Percentiles rank a stretch among this genome's conserved stretches.
Evolutionary conservation across 2,797 vertebrate species (phyloP).

Genomic region (Lagodon rhomboides): DNA sequence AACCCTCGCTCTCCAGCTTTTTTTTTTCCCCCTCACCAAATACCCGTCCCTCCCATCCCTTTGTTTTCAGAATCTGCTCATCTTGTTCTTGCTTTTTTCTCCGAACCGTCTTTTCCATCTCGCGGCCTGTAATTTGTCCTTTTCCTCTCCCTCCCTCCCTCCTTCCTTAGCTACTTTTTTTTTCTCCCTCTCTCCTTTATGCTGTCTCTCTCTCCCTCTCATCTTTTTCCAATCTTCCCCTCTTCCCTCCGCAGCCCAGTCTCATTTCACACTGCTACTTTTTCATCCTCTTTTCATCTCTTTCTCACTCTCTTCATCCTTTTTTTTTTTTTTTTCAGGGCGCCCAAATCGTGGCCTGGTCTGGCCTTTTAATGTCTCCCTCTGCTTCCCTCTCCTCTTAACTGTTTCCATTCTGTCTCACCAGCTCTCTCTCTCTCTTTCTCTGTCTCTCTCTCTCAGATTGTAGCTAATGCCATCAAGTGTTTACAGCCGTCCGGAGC

Average conservation of each 20-base stretch:
- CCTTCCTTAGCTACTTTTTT: constrained; percentile 26
- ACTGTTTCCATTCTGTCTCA: constrained; percentile 42
- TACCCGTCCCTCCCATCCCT: constrained; percentile 32
- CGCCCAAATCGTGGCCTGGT: constrained; percentile 60
- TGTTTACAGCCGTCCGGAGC: constrained; percentile 59
- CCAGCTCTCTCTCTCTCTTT: constrained; percentile 27
- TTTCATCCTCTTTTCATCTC: constrained; percentile 63
- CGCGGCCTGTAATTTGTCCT: constrained; percentile 37
- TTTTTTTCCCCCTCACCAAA: constrained; percentile 42
- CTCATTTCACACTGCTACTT: constrained; percentile 69
- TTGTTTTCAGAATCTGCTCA: constrained; percentile 59
- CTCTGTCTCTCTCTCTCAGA: constrained; percentile 35
- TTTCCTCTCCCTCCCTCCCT: constrained; percentile 23
- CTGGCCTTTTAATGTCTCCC: constrained; percentile 72
- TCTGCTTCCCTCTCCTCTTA: constrained; percentile 47
- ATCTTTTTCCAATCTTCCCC: constrained; percentile 60
- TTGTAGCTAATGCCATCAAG: constrained; percentile 73
- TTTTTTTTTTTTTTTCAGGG: constrained; percentile 28
- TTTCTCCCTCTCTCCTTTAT: constrained; percentile 39
- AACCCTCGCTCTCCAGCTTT: constrained; percentile 26
- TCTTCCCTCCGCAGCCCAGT: constrained; percentile 42
- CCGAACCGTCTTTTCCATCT: constrained; percentile 1
- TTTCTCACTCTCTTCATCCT: constrained; percentile 49
- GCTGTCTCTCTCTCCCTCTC: constrained; percentile 58
- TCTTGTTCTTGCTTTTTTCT: constrained; percentile 34